phyloP scores from a whole-genome alignment of 1,140 invertebrate species.

The Drosophila micromelanica region DNA sequence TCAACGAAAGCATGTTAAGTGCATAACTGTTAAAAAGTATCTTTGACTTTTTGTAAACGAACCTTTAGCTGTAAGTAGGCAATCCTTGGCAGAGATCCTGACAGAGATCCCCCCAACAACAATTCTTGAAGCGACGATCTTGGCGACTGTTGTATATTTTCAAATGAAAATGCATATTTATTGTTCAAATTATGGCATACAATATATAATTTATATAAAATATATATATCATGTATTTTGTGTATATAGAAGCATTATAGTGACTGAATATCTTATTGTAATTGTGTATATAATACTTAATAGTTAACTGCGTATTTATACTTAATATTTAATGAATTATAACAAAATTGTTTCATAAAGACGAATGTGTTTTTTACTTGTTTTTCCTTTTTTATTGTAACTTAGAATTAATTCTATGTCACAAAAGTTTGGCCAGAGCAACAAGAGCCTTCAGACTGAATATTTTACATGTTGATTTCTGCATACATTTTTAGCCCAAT shows the following conservation, averaged over 20 bases:
- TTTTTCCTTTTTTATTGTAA: no score
- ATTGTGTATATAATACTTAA: slow-evolving; percentile 82
- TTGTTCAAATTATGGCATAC: slow-evolving; percentile 62
- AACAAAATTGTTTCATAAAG: slow-evolving; percentile 76
- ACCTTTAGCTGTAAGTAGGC: slow-evolving; percentile 72
- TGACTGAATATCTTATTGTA: slow-evolving; percentile 82
- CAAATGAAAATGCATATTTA: slow-evolving; percentile 73
- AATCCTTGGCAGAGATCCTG: slow-evolving; percentile 62
- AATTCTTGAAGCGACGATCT: slow-evolving; percentile 30
- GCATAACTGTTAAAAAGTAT: slow-evolving; percentile 16
- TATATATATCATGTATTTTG: slow-evolving; percentile 46
- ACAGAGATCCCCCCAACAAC: slow-evolving; percentile 11
- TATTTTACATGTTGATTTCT: no score
- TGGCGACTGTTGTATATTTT: slow-evolving; percentile 73
- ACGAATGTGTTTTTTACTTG: slow-evolving; percentile 23
- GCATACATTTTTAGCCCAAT: no score
- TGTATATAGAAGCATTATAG: slow-evolving; percentile 81
- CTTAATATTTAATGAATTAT: slow-evolving; percentile 80
- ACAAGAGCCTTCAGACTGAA: no score
- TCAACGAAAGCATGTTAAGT: slow-evolving; percentile 3
- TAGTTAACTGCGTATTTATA: slow-evolving; percentile 79
- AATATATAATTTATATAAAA: slow-evolving; percentile 32
- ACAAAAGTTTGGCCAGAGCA: no score
- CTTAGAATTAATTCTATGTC: no score
- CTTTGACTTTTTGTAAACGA: slow-evolving; percentile 57